These are phyloP conservation scores for Hedya salicella DNA, from an alignment of 2,888 invertebrate genomes.

Conservation along the genomic window DNA sequence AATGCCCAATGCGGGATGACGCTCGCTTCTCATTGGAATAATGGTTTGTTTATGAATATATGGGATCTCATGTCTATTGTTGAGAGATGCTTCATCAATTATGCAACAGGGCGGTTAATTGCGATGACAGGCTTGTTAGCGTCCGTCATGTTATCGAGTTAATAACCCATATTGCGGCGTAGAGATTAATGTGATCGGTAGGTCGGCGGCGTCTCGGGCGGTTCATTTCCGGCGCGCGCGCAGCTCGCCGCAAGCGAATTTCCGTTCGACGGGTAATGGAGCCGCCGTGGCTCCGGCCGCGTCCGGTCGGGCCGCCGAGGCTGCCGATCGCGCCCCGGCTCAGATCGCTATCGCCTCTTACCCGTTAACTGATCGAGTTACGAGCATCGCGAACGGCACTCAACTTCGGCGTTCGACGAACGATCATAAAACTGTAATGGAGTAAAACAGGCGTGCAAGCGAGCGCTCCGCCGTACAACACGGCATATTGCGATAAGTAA, in stretches of 20 bases:
- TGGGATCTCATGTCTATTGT: not conserved
- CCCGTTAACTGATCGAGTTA: slow-evolving; percentile 18
- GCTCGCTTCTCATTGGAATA: not conserved
- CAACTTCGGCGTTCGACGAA: not conserved
- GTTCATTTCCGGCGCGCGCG: slow-evolving; percentile 29
- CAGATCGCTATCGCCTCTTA: slow-evolving; percentile 14
- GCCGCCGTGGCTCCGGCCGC: slow-evolving; percentile 21
- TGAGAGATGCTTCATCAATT: not conserved
- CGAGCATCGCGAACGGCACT: not conserved
- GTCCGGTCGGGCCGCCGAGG: slow-evolving; percentile 5
- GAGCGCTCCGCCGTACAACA: not conserved
- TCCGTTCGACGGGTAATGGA: slow-evolving; percentile 21
- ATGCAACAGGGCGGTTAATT: not conserved
- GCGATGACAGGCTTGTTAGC: not conserved
- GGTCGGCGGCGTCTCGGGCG: slow-evolving; percentile 1
- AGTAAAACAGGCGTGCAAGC: not conserved
- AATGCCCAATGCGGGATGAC: not conserved
- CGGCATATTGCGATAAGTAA: not conserved
- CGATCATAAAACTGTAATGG: slow-evolving; percentile 19
- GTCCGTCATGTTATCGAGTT: not conserved
- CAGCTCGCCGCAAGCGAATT: slow-evolving; percentile 8
- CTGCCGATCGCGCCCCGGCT: not conserved
- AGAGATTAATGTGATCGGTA: not conserved
- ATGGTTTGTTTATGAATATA: no score
- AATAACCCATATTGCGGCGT: not conserved